These are phyloP conservation scores for Cephus rjabovi DNA, from an alignment of 2,888 invertebrate genomes.

Conservation along the genomic window DNA sequence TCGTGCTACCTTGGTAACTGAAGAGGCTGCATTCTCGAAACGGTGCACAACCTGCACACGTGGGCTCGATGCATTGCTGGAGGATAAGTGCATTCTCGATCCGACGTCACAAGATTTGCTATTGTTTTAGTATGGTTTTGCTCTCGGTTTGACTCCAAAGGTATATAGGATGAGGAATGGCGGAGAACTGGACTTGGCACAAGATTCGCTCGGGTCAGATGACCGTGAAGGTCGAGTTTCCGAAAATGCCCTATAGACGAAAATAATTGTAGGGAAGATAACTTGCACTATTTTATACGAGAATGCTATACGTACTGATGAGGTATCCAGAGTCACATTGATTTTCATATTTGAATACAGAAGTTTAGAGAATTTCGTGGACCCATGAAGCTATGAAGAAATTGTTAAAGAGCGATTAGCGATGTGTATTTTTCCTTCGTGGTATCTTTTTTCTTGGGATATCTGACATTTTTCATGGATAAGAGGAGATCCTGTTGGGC, in stretches of 20 bases:
- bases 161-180: slow-evolving; percentile 13
- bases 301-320: neutral
- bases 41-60: too few relatives aligned
- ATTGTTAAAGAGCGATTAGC: neutral
- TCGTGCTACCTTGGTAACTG: neutral
- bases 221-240: slow-evolving; percentile 41
- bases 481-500: neutral
- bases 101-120: neutral
- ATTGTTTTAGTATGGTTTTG: slow-evolving; percentile 14
- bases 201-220: slow-evolving; percentile 35
- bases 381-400: neutral
- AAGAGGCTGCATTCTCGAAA: neutral
- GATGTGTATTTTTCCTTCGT: neutral
- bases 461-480: neutral
- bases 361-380: neutral
- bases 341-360: neutral
- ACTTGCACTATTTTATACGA: slow-evolving; percentile 2
- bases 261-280: slow-evolving; percentile 36
- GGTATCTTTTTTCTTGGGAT: neutral
- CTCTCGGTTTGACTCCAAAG: slow-evolving; percentile 21
- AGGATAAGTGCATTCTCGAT: too few relatives aligned
- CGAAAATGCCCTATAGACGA: slow-evolving; percentile 39
- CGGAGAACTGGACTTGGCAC: slow-evolving; percentile 23
- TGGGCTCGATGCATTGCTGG: too few relatives aligned
- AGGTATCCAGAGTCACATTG: neutral